These are phyloP conservation scores for Hydractinia echinata DNA, from an alignment of 30 jellyfish, hydroid and myxozoan genomes.

Conservation along the genomic window DNA sequence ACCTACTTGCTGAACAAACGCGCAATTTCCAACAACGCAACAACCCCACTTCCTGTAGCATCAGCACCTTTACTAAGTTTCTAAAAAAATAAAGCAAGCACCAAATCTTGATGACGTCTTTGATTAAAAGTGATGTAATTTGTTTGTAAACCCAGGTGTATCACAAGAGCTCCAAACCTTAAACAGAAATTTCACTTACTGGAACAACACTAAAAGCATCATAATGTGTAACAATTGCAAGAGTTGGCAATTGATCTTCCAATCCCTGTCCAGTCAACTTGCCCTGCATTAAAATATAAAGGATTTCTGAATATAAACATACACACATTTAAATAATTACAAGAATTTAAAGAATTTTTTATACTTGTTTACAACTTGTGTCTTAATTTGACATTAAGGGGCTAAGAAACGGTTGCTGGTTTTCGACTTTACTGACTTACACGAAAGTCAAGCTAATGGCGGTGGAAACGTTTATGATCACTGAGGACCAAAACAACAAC, in stretches of 20 bases:
- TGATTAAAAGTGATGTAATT: neutral
- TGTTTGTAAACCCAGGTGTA: neutral
- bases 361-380: too few relatives aligned
- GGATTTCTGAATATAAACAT: neutral
- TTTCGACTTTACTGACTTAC: too few relatives aligned
- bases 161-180: neutral
- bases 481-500: too few relatives aligned
- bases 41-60: conserved; percentile 87
- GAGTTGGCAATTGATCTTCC: conserved; percentile 91
- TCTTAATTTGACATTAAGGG: too few relatives aligned
- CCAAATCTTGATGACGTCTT: neutral
- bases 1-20: conserved; percentile 74
- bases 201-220: conserved; percentile 87
- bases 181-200: conserved; percentile 36
- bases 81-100: conserved; percentile 23
- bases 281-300: conserved; percentile 45
- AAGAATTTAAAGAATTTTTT: too few relatives aligned
- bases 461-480: too few relatives aligned
- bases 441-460: too few relatives aligned
- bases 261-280: conserved; percentile 86
- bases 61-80: conserved; percentile 66
- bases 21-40: conserved; percentile 76
- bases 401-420: too few relatives aligned
- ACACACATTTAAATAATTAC: too few relatives aligned
- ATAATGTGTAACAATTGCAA: conserved; percentile 83